Percentiles rank a stretch among this genome's conserved stretches.
Evolutionary conservation across 2,888 invertebrate genomes (phyloP).

Genomic region (Brachyopa scutellaris): DNA sequence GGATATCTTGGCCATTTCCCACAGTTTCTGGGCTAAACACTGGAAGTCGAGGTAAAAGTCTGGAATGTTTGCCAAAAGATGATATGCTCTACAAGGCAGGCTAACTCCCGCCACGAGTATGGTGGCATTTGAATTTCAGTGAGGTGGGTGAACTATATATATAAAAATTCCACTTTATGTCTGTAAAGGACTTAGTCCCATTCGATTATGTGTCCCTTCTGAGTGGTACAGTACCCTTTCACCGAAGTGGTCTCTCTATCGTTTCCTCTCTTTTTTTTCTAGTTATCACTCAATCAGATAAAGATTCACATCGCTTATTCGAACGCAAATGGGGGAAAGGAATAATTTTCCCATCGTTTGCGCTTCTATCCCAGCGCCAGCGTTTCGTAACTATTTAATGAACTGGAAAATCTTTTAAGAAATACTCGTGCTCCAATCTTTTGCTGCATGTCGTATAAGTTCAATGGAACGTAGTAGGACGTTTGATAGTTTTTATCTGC

Average conservation of each 20-base stretch:
- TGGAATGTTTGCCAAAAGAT: too few relatives aligned
- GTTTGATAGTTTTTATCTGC: constrained; percentile 44
- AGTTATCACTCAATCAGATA: constrained; percentile 52
- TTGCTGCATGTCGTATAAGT: constrained; percentile 51
- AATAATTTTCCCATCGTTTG: constrained; percentile 69
- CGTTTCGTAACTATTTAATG: constrained; percentile 68
- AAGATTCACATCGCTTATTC: constrained; percentile 49
- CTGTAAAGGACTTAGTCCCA: too few relatives aligned
- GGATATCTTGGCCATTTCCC: too few relatives aligned
- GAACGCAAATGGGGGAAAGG: constrained; percentile 35
- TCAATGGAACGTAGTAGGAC: constrained; percentile 56
- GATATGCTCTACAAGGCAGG: too few relatives aligned
- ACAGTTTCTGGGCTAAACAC: too few relatives aligned
- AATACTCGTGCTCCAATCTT: constrained; percentile 30
- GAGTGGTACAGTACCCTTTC: not conserved
- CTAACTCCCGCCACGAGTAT: too few relatives aligned
- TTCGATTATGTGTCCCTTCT: not conserved
- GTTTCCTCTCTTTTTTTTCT: too few relatives aligned
- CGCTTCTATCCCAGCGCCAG: constrained; percentile 16
- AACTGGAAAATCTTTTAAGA: constrained; percentile 64
- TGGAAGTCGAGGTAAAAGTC: too few relatives aligned
- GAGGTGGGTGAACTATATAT: too few relatives aligned
- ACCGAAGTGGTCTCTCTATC: too few relatives aligned
- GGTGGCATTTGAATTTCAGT: too few relatives aligned
- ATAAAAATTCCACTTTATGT: too few relatives aligned